Percentiles rank a stretch among this genome's conserved stretches.
Conservation (phyloP, 2,888 invertebrate genomes). For the Molorchus minor region DNA sequence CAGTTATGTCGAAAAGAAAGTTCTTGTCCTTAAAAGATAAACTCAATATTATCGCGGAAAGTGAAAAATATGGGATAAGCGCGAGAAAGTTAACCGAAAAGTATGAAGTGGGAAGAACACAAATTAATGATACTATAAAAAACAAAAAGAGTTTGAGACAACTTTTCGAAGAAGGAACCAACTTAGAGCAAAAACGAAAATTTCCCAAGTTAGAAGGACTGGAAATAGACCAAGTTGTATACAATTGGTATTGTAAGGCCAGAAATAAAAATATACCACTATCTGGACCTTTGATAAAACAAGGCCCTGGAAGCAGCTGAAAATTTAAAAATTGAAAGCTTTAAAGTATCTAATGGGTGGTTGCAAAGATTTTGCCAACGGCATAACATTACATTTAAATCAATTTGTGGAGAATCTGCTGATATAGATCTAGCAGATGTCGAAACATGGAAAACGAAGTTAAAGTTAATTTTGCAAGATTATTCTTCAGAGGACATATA, state of each 20-base stretch:
- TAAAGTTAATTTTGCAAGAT: no score
- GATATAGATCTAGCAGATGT: no score
- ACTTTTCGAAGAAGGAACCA: constrained; percentile 14
- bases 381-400: constrained; percentile 25
- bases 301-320: constrained; percentile 26
- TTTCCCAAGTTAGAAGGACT: constrained; percentile 26
- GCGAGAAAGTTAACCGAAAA: no score
- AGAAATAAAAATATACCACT: constrained; percentile 27
- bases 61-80: no score
- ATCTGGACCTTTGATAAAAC: constrained; percentile 28
- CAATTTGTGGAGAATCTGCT: no score
- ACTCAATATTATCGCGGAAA: no score
- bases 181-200: constrained; percentile 25
- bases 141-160: constrained; percentile 12
- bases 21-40: no score
- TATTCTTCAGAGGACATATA: no score
- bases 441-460: no score
- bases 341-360: constrained; percentile 27
- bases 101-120: no score
- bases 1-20: no score
- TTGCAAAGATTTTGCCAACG: constrained; percentile 17
- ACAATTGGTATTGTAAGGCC: constrained; percentile 29
- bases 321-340: constrained; percentile 17
- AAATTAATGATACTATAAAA: constrained; percentile 24
- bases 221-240: constrained; percentile 26